These are phyloP conservation scores for Lamprotornis superbus DNA, from an alignment of 2,113 vertebrate species.

Conservation along the genomic window DNA sequence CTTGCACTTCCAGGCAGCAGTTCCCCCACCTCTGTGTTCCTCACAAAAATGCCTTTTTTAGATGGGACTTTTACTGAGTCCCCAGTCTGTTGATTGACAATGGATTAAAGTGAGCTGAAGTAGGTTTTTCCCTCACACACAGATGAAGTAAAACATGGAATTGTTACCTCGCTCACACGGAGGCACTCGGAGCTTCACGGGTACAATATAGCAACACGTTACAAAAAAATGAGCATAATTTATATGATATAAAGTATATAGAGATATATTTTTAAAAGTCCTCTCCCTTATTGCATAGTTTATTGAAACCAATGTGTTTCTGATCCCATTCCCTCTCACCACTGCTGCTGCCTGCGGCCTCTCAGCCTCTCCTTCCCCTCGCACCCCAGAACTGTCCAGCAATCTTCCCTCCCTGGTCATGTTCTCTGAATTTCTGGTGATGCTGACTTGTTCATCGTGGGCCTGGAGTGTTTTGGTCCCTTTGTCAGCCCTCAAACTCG, in stretches of 20 bases:
- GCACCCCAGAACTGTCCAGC: neutral
- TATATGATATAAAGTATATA: constrained; percentile 48
- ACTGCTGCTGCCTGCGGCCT: neutral
- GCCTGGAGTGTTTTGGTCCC: neutral
- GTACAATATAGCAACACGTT: neutral
- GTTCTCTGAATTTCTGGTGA: neutral
- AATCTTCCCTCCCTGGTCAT: neutral
- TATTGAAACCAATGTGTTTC: neutral
- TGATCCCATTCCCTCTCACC: neutral
- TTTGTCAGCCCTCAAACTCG: neutral
- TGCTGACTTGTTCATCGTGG: rapidly evolving
- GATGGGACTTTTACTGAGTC: neutral
- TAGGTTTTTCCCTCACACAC: neutral
- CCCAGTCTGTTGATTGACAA: neutral
- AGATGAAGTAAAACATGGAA: neutral
- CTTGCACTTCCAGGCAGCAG: neutral
- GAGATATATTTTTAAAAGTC: constrained; percentile 61
- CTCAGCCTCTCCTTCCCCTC: neutral
- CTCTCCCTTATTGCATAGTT: constrained; percentile 23
- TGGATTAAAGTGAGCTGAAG: neutral
- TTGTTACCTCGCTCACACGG: neutral
- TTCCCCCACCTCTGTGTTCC: neutral
- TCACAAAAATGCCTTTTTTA: neutral
- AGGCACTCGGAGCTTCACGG: neutral
- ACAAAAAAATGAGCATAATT: neutral